Evolutionary conservation across 1,140 invertebrate genomes (phyloP), one percentile per base, ranked within the genome.

Genomic region (Drosophila repleta): DNA sequence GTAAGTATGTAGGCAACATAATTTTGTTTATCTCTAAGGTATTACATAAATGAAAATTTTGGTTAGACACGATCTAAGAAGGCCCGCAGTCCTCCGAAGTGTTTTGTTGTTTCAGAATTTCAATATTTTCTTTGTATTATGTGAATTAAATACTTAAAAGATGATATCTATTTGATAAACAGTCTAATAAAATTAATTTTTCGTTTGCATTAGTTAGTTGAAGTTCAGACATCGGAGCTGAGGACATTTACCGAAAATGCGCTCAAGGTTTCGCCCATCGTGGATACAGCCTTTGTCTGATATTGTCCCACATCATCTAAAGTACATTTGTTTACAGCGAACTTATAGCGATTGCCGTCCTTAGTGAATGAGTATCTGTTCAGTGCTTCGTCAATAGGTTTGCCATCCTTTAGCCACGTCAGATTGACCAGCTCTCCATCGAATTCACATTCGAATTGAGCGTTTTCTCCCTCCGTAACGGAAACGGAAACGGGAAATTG

Each of bases 401-500:
- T 97, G 74, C 96, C 96, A 92, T 98, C 98, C 93, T 98, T 98
- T 76, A 97, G 92, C 98, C 98, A 99, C 69, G 93, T 93, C 21
- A 95, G 92, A 80, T 94, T 93, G 45, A 95, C 92, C 65, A 94
- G 93, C 83, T 92, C 92, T 11, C 92, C 92, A 78, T 91, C 76
- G 1, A 78, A 48, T 52, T 91, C 88, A 41, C 90, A 91, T 18
- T 90, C 82, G 18, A 99, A 98, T 71, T 94, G 94, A 49, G 96
- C 95, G 37, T 94, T 93, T 92, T 97, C 96, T 74, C 95, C 96
- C 92, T 97, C 95, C 73, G 94, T 94, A 67, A 98, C 94, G 71
- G 97, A 98, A 90, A 95, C 94, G 71, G 98, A 99, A 81, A 94
- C 93, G 65, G 98, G 98, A 95, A 98, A 99, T 93, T 95, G 95